phyloP scores from a whole-genome alignment of 1,140 invertebrate genomes.

The Pogonus chalceus region DNA sequence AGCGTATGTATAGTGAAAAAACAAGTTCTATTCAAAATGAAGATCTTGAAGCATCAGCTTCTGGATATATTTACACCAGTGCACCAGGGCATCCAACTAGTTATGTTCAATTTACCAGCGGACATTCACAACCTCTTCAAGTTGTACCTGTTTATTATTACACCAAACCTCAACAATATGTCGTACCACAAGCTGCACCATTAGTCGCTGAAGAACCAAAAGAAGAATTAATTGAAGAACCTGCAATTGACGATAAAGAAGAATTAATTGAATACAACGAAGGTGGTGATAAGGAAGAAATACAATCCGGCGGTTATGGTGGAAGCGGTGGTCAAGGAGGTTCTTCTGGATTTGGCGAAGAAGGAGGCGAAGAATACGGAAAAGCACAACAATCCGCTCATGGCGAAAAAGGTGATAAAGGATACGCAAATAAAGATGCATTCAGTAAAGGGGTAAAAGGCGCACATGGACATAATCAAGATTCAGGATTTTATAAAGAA shows the following conservation, averaged over 20 bases:
- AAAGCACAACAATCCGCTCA: slow-evolving; percentile 29
- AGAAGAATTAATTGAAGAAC: neutral
- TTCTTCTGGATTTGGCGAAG: slow-evolving; percentile 23
- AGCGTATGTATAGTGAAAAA: neutral
- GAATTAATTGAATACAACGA: neutral
- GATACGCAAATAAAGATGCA: slow-evolving; percentile 32
- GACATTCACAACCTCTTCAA: neutral
- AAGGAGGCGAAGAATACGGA: slow-evolving; percentile 25
- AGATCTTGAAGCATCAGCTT: slow-evolving; percentile 19
- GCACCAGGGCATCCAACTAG: slow-evolving; percentile 16
- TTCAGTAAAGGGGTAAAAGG: slow-evolving; percentile 40
- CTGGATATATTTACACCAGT: slow-evolving; percentile 18
- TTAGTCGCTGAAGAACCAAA: neutral
- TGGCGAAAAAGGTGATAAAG: slow-evolving; percentile 36
- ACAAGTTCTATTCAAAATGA: neutral
- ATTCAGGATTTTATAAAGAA: slow-evolving; percentile 36
- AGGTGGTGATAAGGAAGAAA: neutral
- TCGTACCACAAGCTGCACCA: neutral
- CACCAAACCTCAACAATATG: neutral
- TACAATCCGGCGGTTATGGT: neutral
- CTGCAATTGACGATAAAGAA: neutral
- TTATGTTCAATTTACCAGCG: slow-evolving; percentile 9
- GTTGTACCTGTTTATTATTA: neutral
- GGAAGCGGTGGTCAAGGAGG: neutral
- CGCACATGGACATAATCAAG: slow-evolving; percentile 33